phyloP scores from a whole-genome alignment of 2,113 vertebrate genomes.

The Dasyurus viverrinus region DNA sequence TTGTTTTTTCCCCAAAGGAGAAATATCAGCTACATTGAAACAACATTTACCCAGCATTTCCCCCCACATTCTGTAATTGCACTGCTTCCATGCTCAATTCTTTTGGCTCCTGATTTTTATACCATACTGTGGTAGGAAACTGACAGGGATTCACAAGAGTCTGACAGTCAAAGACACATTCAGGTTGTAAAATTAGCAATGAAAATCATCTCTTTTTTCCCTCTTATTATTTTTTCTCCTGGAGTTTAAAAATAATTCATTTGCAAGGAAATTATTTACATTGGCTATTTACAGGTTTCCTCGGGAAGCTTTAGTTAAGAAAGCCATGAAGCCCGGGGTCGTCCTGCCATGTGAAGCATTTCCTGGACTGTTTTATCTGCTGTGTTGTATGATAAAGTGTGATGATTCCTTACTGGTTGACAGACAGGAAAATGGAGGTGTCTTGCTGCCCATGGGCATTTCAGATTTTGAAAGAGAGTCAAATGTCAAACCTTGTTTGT shows the following conservation, averaged over 20 bases:
- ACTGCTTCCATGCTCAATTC: constrained; percentile 68
- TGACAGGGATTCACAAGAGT: constrained; percentile 55
- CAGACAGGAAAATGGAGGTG: constrained; percentile 39
- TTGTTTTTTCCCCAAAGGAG: constrained; percentile 66
- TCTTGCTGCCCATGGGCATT: not conserved
- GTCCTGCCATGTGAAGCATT: not conserved
- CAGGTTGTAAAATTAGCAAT: constrained; percentile 56
- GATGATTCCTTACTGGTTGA: constrained; percentile 12
- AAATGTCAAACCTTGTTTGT: constrained; percentile 18
- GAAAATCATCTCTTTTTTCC: constrained; percentile 44
- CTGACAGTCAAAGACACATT: constrained; percentile 45
- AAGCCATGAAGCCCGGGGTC: constrained; percentile 38
- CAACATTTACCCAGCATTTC: constrained; percentile 50
- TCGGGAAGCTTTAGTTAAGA: constrained; percentile 21
- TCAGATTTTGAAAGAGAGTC: constrained; percentile 1
- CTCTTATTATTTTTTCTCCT: not conserved
- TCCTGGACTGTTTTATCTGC: not conserved
- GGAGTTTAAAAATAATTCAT: constrained; percentile 71
- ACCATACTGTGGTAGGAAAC: constrained; percentile 57
- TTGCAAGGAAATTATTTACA: constrained; percentile 64
- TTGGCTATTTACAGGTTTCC: constrained; percentile 49
- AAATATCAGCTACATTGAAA: constrained; percentile 59
- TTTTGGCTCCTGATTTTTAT: constrained; percentile 52
- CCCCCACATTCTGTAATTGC: constrained; percentile 48
- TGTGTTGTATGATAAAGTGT: not conserved